These are phyloP conservation scores for Pavo muticus DNA, from an alignment of 2,113 vertebrate species.

Conservation along the genomic window DNA sequence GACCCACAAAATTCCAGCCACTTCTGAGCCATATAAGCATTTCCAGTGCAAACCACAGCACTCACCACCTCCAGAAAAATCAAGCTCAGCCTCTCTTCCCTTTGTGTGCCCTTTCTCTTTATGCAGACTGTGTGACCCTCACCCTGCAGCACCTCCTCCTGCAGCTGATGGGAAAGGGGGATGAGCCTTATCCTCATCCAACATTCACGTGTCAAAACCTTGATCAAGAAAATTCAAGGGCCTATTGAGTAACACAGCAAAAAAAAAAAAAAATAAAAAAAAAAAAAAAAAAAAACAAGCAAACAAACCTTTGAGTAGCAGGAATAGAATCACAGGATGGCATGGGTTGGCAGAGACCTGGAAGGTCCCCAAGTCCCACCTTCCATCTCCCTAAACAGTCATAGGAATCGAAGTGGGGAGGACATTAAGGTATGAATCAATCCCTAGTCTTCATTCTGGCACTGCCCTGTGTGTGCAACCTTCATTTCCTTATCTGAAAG, in stretches of 20 bases:
- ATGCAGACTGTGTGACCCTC: neutral
- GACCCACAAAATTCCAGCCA: neutral
- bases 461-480: neutral
- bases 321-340: neutral
- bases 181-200: neutral
- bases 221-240: too few relatives aligned
- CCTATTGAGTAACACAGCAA: too few relatives aligned
- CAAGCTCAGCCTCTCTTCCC: neutral
- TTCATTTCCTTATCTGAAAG: neutral
- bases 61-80: neutral
- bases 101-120: neutral
- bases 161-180: neutral
- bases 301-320: neutral
- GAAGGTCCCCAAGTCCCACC: neutral
- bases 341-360: too few relatives aligned
- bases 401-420: neutral
- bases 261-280: too few relatives aligned
- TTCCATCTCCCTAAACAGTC: too few relatives aligned
- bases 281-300: neutral
- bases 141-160: neutral
- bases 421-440: neutral
- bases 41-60: neutral
- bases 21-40: neutral
- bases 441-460: neutral
- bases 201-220: rapidly evolving